Conservation (phyloP, 2,113 vertebrate genomes). For the Vulpes lagopus region DNA sequence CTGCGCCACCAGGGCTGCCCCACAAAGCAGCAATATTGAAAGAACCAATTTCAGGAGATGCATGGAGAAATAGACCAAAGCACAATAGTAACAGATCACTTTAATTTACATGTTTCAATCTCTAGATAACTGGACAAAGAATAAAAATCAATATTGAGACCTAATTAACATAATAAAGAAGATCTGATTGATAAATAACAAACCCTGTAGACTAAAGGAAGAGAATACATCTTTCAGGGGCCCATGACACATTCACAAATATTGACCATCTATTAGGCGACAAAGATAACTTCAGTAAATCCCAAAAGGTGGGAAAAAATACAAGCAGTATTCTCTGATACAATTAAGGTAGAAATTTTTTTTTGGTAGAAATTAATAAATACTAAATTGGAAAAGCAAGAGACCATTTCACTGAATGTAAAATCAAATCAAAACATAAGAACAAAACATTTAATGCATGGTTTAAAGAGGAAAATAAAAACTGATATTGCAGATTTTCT, state of each 20-base stretch:
- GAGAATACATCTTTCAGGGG: slow-evolving; percentile 49
- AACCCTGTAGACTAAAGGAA: slow-evolving; percentile 56
- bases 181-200: slow-evolving; percentile 64
- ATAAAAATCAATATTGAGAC: slow-evolving; percentile 69
- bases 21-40: neutral
- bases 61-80: slow-evolving; percentile 23
- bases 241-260: slow-evolving; percentile 58
- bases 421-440: slow-evolving; percentile 5
- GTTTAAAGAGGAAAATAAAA: slow-evolving; percentile 57
- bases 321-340: slow-evolving; percentile 26
- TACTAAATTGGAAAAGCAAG: slow-evolving; percentile 55
- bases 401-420: slow-evolving; percentile 30
- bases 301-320: neutral
- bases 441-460: neutral
- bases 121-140: slow-evolving; percentile 63
- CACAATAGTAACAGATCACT: neutral
- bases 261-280: slow-evolving; percentile 71
- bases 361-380: neutral
- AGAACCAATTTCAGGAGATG: slow-evolving; percentile 25
- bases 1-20: no score
- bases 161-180: slow-evolving; percentile 73
- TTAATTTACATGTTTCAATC: slow-evolving; percentile 53
- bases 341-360: slow-evolving; percentile 56
- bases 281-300: slow-evolving; percentile 56
- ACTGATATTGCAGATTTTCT: slow-evolving; percentile 61